Evolutionary conservation across 2,797 vertebrate species (phyloP), one percentile per base, ranked within the genome.

Genomic region (Hylomyscus alleni): DNA sequence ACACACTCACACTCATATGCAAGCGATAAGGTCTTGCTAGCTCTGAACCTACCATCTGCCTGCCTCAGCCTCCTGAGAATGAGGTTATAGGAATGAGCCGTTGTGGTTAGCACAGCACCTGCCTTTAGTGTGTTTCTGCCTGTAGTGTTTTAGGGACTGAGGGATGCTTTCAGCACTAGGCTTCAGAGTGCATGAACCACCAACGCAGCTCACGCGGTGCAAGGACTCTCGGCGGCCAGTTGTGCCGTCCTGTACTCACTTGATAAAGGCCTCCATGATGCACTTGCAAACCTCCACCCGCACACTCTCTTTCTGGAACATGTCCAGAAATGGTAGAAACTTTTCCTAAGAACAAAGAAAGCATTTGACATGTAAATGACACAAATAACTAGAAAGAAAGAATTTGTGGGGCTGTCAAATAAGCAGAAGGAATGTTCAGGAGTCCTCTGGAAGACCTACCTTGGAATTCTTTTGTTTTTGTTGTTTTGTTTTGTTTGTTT

Each of bases 251-350:
- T 54, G 60, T 69, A 98, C 99, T 98, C 98, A 99, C 99, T 99
- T 99, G 98, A 99, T 99, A 97, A 99, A 99, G 97, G 99, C 99
- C 95, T 99, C 99, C 99, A 99, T 99, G 98, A 99, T 99, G 98
- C 98, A 99, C 88, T 99, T 99, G 98, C 99, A 99, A 94, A 99
- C 99, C 96, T 99, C 99, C 93, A 99, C 99, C 95, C 99, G 99
- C 90, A 99, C 99, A 6, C 98, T 99, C 97, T 99, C 99, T 96
- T 99, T 99, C 98, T 99, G 99, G 98, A 99, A 99, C 99, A 99
- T 99, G 98, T 99, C 99, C 88, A 99, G 97, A 97, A 99, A 99
- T 0, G 99, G 99, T 90, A 99, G 98, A 98, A 99, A 99, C 95
- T 99, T 99, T 98, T 99, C 99, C 99, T 99, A 97, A 85, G 98